These are phyloP conservation scores for Rhombomys opimus DNA, from an alignment of 2,113 vertebrate genomes.

Conservation along the genomic window DNA sequence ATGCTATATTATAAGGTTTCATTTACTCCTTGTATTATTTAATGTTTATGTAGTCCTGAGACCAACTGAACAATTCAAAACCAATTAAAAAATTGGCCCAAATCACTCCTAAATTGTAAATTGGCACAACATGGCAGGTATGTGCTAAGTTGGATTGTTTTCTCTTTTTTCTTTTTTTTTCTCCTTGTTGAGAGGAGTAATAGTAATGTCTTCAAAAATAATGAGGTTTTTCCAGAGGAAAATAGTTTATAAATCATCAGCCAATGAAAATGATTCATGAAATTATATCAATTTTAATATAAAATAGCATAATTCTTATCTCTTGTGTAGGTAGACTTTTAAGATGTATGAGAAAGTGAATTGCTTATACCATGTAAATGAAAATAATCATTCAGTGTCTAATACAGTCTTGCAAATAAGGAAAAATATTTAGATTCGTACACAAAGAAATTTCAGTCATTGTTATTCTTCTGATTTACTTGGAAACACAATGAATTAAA, in stretches of 20 bases:
- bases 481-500: constrained; percentile 72
- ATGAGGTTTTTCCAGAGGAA: constrained; percentile 71
- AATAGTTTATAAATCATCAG: constrained; percentile 75
- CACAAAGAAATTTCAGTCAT: constrained; percentile 72
- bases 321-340: constrained; percentile 79
- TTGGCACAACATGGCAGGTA: constrained; percentile 55
- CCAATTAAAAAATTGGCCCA: constrained; percentile 76
- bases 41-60: constrained; percentile 73
- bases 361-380: constrained; percentile 79
- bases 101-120: constrained; percentile 71
- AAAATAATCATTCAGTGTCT: constrained; percentile 84
- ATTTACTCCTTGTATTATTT: constrained; percentile 79
- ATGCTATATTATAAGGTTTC: constrained; percentile 54
- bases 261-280: constrained; percentile 80
- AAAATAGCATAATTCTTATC: constrained; percentile 79
- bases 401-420: constrained; percentile 75
- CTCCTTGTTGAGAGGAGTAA: constrained; percentile 8
- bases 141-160: constrained; percentile 54
- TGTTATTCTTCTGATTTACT: constrained; percentile 74
- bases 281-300: constrained; percentile 83
- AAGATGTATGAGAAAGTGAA: constrained; percentile 80
- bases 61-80: constrained; percentile 76
- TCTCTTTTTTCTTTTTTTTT: not conserved
- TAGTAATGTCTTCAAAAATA: constrained; percentile 67
- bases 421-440: constrained; percentile 78